phyloP scores from a whole-genome alignment of 2,888 invertebrate species.

The Agapostemon virescens region DNA sequence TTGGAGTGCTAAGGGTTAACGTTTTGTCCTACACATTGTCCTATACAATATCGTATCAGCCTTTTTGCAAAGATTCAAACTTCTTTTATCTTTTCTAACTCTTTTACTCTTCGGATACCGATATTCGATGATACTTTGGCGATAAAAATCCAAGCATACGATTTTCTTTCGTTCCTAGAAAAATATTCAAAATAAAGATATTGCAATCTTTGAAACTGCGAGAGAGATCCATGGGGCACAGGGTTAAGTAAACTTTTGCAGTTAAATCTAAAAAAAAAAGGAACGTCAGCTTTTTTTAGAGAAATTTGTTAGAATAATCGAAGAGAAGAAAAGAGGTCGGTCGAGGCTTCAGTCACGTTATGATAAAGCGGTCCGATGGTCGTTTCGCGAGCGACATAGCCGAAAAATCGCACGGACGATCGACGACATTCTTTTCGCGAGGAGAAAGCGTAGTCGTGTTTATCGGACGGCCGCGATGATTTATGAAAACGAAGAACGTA shows the following conservation, averaged over 20 bases:
- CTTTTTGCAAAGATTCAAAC: too few species aligned
- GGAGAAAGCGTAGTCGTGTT: conserved; percentile 52
- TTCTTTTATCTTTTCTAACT: too few species aligned
- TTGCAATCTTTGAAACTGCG: background rate
- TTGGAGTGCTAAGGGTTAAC: too few species aligned
- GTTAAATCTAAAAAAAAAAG: too few species aligned
- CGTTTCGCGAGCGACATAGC: background rate
- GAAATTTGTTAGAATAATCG: background rate
- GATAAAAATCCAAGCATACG: background rate
- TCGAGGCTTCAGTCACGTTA: background rate
- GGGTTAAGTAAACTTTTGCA: background rate
- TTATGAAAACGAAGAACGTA: conserved; percentile 60
- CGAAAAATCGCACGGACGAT: conserved; percentile 32
- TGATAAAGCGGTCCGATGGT: background rate
- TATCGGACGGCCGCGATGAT: conserved; percentile 55
- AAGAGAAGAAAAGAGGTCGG: background rate
- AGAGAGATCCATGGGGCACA: background rate
- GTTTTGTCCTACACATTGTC: too few species aligned
- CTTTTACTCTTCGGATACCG: too few species aligned
- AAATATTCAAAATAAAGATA: too few species aligned
- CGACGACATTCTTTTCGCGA: conserved; percentile 45
- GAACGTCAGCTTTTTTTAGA: background rate
- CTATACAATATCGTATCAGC: too few species aligned
- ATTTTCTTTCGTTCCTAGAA: background rate
- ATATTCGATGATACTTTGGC: too few species aligned